Evolutionary conservation across 2,113 vertebrate species (phyloP), one percentile per base, ranked within the genome.

Genomic region (Oryzias celebensis): DNA sequence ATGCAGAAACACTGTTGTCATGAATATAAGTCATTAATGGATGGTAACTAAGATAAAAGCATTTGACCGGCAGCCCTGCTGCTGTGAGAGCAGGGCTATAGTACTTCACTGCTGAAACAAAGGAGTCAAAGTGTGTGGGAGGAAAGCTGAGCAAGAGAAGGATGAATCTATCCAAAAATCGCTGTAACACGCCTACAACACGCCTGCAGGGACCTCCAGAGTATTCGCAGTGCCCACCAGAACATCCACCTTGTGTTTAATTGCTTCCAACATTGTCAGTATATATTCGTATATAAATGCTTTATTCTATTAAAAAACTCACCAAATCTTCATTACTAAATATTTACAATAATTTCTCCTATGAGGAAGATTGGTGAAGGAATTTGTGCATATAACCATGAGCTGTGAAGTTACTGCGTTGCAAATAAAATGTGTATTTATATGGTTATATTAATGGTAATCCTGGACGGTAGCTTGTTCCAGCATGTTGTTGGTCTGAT

Each of bases 121-220:
- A 65, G 56, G 73, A 80, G 76, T 73, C 55, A 63, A 51, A 74
- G 72, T 53, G 73, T 75, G 86, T 83, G 72, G 84, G 86, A 78
- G 73, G 61, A 71, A 47, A 48, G 43, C 54, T 26, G 71, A 69
- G 77, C 20, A 24, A 41, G 56, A 56, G 68, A 52, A 20, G 68
- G 71, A 77, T 71, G 65, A 73, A 64, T 46, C 46, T 3, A 13
- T 82, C 71, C 58, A 72, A 77, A 81, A 73, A 77, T 75, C 83
- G 62, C 75, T 77, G 62, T 14, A 69, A 52, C 68, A 75, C 57
- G 55, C 72, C 85, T 68, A 73, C 74, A 53, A 5, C 12, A 22
- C 36, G 54, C 61, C 78, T 66, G 26, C 15, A 67, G 64, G 62
- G 71, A 48, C 44, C 54, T n/a, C 23, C 66, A 36, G 51, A 50